These are phyloP conservation scores for Hypanus sabinus DNA, from an alignment of 2,113 vertebrate genomes.

Conservation along the genomic window DNA sequence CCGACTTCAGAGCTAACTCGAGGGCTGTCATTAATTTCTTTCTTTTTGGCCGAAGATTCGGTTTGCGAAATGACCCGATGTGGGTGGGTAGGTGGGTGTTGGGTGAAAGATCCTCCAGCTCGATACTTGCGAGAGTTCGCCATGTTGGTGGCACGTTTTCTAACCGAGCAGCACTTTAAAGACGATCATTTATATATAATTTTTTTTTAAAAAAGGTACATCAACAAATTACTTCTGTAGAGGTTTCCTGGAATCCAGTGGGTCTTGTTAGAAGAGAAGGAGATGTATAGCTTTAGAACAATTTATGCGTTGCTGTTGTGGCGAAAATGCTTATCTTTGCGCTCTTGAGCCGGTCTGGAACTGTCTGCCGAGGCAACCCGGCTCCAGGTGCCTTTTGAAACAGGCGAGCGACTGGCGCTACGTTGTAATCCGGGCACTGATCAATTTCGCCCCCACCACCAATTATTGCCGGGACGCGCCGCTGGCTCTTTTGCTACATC, in stretches of 20 bases:
- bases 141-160: conserved; percentile 32
- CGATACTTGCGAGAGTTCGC: conserved; percentile 23
- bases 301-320: background rate
- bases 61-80: background rate
- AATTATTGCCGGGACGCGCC: background rate
- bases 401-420: background rate
- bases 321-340: background rate
- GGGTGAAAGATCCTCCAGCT: conserved; percentile 30
- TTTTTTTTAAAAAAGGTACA: background rate
- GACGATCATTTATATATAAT: background rate
- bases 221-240: background rate
- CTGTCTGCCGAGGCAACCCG: background rate
- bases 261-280: background rate
- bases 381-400: background rate
- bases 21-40: background rate
- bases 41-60: background rate
- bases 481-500: conserved; percentile 8
- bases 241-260: background rate
- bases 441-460: background rate
- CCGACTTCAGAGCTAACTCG: background rate
- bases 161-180: background rate
- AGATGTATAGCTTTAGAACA: background rate
- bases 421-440: background rate
- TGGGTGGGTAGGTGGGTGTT: background rate
- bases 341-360: background rate